Base-by-base conservation (phyloP, 2,888 invertebrate species). In the Epinotia brunnichana region DNA sequence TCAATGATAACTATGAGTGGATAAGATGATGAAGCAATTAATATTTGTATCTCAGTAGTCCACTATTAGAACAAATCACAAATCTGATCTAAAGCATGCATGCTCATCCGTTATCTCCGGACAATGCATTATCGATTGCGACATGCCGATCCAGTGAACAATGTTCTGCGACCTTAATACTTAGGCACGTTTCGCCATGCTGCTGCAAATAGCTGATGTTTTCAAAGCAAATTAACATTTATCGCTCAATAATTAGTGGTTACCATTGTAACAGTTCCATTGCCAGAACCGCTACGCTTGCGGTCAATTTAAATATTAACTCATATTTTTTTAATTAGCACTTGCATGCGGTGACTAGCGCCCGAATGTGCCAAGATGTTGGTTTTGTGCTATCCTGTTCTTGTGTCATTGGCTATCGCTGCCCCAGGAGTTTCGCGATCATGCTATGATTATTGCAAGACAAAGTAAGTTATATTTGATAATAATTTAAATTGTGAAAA, bases 171-270 rank as follows among this genome's bases (percentile, higher is more conserved):
- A 74, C 63, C 71, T 75, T 74, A 73, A 73, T 74, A 56, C 21
- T 70, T 64, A 61, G 67, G 69, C 76, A 76, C 74, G 75, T 77
- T 77, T 75, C 76, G 76, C 71, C 77, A 78, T 75, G 70, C 72
- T 69, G 64, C 71, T 53, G 62, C 72, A 64, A 73, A 74, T 69
- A 56, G 74, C 75, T 77, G 76, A 77, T 74, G 73, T 64, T 60
- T 74, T 74, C 74, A 66, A 61, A 62, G 54, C 62, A 59, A 74
- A 81, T 81, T 80, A 76, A 78, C 68, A 77, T 77, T 78, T 78
- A 78, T 78, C 75, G 76, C 76, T 76, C 66, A 76, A 78, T 76
- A 80, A 77, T 78, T 76, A 79, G 79, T 68, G 62, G 48, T 57
- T 54, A 69, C 48, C 73, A 63, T 63, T 73, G 62, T 69, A 62